A percentile compares a stretch with the other conserved stretches of the same genome.
phyloP scores from a whole-genome alignment of 1,140 invertebrate species.

The Cataglyphis hispanica region DNA sequence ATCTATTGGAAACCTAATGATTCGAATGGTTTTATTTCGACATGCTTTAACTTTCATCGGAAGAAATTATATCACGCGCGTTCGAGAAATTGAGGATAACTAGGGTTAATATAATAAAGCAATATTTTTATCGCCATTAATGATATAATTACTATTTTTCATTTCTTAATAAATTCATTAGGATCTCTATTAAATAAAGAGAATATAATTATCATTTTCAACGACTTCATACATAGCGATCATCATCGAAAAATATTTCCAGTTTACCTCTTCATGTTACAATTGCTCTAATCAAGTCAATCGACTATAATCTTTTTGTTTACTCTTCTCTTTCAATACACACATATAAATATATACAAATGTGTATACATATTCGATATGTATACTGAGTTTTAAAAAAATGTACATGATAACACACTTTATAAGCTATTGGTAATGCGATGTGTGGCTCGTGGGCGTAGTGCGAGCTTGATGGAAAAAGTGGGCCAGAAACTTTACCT shows the following conservation, averaged over 20 bases:
- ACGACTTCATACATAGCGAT: background rate
- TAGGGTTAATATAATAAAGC: background rate
- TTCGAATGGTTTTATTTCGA: constrained; percentile 12
- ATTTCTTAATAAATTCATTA: background rate
- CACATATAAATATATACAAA: too few relatives aligned
- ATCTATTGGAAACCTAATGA: constrained; percentile 30
- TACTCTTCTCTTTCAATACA: constrained; percentile 31
- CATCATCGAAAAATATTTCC: background rate
- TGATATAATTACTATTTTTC: background rate
- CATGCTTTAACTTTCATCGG: background rate
- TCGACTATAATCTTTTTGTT: constrained; percentile 44
- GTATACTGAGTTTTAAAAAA: constrained; percentile 21
- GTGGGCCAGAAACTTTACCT: constrained; percentile 57
- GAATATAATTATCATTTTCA: background rate
- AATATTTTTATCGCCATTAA: constrained; percentile 10
- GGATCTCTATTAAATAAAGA: background rate
- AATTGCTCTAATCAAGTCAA: constrained; percentile 6
- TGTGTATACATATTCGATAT: background rate
- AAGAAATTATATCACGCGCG: background rate
- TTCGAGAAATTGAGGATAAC: background rate
- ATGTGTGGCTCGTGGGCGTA: constrained; percentile 15
- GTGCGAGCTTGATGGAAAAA: constrained; percentile 47
- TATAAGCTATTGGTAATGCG: background rate
- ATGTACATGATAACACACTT: constrained; percentile 27
- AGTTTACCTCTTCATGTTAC: background rate